Evolutionary conservation across 2,113 vertebrate species (phyloP), one percentile per base, ranked within the genome.

Genomic region (Gulo gulo): DNA sequence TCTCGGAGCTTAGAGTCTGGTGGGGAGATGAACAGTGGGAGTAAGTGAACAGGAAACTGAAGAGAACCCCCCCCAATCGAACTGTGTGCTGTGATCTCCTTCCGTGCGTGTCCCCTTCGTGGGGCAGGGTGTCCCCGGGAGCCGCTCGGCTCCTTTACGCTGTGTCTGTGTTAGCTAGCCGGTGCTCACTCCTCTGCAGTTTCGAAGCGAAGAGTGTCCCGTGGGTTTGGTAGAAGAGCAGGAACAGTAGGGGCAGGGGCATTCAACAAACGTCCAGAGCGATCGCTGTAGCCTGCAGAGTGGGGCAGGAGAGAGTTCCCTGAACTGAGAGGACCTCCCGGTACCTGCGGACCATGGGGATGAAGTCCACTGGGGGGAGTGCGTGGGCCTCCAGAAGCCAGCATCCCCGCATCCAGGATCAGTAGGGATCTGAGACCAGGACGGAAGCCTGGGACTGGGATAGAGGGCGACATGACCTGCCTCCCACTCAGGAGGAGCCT

Each of bases 61-160:
- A 36, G 34, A 47, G 36, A 52, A 34, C 8, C 6, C 55, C 34
- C 7, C 8, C 5, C 50, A 11, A 11, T 18, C 34, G 31, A 52
- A 47, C 24, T 1, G 7, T 15, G 9, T 2, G 24, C 16, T 16
- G 52, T 3, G 0, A 4, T 26, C n/a, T 71, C 13, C 24, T 65
- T 36, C 34, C 11, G 0, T 1, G 7, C 0, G 0, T 11, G 20
- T 55, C 6, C 45, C 55, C 57, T 4, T 45, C 12, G 24, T 15
- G 20, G 3, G 59, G 61, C 15, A 13, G 31, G 52, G 67, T 52
- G 24, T 36, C 16, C 26, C 20, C 24, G 57, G 57, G 85, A 65
- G n/a, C 57, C 0, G 20, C n/a, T 1, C 47, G 2, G 36, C 36
- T 34, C 29, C 24, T 26, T 61, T 12, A 36, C 15, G 21, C 6